A percentile compares a stretch with the other conserved stretches of the same genome.
Conservation (phyloP, 2,888 invertebrate species). For the Strigamia maritima region DNA sequence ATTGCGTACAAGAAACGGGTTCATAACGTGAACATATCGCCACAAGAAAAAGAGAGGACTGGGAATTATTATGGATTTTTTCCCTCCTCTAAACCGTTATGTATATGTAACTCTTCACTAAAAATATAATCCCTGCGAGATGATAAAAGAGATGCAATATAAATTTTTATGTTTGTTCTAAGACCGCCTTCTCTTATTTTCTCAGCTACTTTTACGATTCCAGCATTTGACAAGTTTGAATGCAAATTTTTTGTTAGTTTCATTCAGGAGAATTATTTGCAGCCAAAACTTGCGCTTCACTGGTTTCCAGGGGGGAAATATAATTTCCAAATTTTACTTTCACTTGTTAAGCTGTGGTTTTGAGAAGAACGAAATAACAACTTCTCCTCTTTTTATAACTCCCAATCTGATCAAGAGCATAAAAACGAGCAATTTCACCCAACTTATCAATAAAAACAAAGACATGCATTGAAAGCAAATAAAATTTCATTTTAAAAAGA, state of each 20-base stretch:
- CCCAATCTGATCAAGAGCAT: slow-evolving; percentile 1
- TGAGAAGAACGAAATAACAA: not conserved
- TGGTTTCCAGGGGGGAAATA: not conserved
- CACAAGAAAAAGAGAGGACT: slow-evolving; percentile 17
- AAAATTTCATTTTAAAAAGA: not conserved
- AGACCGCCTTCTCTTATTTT: slow-evolving; percentile 12
- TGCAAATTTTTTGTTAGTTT: slow-evolving; percentile 26
- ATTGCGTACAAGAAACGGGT: slow-evolving; percentile 17
- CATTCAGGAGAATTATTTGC: slow-evolving; percentile 11
- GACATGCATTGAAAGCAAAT: slow-evolving; percentile 27
- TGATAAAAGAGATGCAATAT: slow-evolving; percentile 24
- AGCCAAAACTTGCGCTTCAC: slow-evolving; percentile 9
- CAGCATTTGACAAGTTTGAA: slow-evolving; percentile 20
- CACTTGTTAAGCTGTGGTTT: slow-evolving; percentile 21
- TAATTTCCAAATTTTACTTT: slow-evolving; percentile 1
- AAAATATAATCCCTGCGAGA: slow-evolving; percentile 25
- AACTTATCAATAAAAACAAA: slow-evolving; percentile 10
- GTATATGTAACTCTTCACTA: slow-evolving; percentile 25
- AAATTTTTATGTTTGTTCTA: slow-evolving; percentile 28
- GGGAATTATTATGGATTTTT: slow-evolving; percentile 28
- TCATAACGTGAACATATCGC: slow-evolving; percentile 20
- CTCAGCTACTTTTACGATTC: slow-evolving; percentile 10
- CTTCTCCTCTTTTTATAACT: not conserved
- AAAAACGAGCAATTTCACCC: slow-evolving; percentile 12
- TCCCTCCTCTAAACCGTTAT: slow-evolving; percentile 12